These are phyloP conservation scores for Isoperla grammatica DNA, from an alignment of 2,888 invertebrate genomes.

Conservation along the genomic window DNA sequence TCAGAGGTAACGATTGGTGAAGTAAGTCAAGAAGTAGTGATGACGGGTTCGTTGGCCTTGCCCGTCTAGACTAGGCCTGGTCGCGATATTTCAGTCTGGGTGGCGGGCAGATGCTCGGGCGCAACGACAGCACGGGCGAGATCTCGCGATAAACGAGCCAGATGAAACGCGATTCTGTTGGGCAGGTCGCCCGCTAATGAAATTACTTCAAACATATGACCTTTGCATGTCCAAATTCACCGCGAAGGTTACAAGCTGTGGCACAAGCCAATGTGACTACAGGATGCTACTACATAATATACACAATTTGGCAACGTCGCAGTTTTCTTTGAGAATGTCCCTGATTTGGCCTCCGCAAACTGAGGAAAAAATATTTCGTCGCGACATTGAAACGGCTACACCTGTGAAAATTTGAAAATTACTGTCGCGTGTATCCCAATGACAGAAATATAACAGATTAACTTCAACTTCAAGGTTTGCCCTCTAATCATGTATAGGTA, in stretches of 20 bases:
- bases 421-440: too few relatives aligned
- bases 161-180: slow-evolving; percentile 1
- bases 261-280: slow-evolving; percentile 3
- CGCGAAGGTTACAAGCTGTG: not conserved
- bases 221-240: slow-evolving; percentile 9
- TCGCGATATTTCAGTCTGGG: slow-evolving; percentile 6
- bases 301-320: slow-evolving; percentile 6
- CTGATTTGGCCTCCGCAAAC: too few relatives aligned
- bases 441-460: too few relatives aligned
- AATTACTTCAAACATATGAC: not conserved
- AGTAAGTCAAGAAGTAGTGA: not conserved
- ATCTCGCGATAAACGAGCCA: not conserved
- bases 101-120: not conserved
- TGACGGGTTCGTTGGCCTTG: too few relatives aligned
- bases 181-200: slow-evolving; percentile 4
- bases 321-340: not conserved
- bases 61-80: not conserved
- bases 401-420: too few relatives aligned
- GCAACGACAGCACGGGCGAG: not conserved
- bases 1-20: too few relatives aligned
- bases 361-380: too few relatives aligned
- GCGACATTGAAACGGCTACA: too few relatives aligned
- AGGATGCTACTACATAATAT: not conserved
- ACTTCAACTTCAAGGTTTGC: too few relatives aligned
- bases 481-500: too few relatives aligned